Evolutionary conservation across 2,797 vertebrate species (phyloP).

Genomic region (Bucorvus abyssinicus): DNA sequence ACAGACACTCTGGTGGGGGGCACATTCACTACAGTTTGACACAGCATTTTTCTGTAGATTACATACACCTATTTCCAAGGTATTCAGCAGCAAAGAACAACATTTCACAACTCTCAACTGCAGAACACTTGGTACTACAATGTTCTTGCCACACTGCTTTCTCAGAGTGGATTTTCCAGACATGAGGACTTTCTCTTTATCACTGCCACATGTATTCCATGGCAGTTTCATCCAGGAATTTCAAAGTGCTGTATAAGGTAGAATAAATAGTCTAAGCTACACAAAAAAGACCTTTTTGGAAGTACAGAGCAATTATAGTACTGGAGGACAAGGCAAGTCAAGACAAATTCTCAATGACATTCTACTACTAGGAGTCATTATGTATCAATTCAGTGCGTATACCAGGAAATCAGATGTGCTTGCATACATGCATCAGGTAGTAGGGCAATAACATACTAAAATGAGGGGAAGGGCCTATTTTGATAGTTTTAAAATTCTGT

Average conservation of each 20-base stretch:
- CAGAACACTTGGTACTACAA: background rate
- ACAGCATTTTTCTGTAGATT: background rate
- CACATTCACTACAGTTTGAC: background rate
- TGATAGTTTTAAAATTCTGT: background rate
- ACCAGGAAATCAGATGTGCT: background rate
- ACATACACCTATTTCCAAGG: background rate
- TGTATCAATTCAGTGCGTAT: background rate
- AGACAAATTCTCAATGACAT: background rate
- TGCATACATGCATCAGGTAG: rapidly evolving
- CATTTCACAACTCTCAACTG: background rate
- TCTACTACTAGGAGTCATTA: background rate
- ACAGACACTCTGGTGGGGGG: too few relatives aligned
- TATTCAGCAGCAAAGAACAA: background rate
- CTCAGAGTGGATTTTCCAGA: background rate
- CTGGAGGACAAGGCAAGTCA: background rate
- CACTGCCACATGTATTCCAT: background rate
- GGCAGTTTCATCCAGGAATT: background rate
- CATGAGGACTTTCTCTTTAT: background rate
- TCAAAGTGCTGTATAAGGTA: background rate
- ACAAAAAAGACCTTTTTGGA: background rate
- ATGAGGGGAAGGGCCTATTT: background rate
- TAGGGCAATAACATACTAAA: background rate
- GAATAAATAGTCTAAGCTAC: background rate
- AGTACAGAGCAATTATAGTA: background rate
- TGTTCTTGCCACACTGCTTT: background rate